Base-by-base conservation (phyloP, 2,113 vertebrate species). In the Chaetops frenatus region DNA sequence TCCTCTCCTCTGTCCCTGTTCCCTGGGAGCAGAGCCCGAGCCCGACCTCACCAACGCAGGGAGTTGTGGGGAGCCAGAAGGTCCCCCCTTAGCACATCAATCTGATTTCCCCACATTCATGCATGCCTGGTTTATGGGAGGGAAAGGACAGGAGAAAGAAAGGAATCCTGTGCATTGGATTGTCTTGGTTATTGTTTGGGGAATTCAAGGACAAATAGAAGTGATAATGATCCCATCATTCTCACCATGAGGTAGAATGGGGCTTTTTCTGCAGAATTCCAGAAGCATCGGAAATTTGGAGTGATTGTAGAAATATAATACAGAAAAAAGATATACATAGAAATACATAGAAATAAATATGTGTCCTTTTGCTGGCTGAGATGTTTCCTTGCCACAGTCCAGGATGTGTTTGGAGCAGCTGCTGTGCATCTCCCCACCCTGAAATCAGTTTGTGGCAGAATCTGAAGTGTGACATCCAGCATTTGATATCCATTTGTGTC, bases 1-100 rank as follows among this genome's bases (percentile, higher is more conserved):
- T 1, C 86, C 58, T 44, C 33, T 65, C 24, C 15, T 88, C 67
- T 57, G 22, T n/a, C 22, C 10, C 33, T 10, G 6, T 48, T 35
- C 27, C 27, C 15, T 11, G 7, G 21, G 36, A 50, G 14, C 50
- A 64, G 31, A 64, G 25, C 12, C 18, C 0, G 0, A 31, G 17
- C 35, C 28, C 6, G 40, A 10, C 27, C 38, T 57, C 48, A 22
- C 14, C 62, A 45, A 12, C 57, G 42, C 48, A 42, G 36, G 48
- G 35, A 2, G 0, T 2, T 64, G 50, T 18, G 51, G 27, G 36
- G 36, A 29, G 51, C 23, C 60, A 66, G 7, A 16, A 29, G 12
- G 16, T 16, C 6, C 22, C 58, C 31, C 50, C 22, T 17, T 3
- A 14, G 8, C 44, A 10, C 23, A 38, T 21, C 33, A 48, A 36